Conservation (phyloP, 2,888 invertebrate species). For the Protonemura montana region DNA sequence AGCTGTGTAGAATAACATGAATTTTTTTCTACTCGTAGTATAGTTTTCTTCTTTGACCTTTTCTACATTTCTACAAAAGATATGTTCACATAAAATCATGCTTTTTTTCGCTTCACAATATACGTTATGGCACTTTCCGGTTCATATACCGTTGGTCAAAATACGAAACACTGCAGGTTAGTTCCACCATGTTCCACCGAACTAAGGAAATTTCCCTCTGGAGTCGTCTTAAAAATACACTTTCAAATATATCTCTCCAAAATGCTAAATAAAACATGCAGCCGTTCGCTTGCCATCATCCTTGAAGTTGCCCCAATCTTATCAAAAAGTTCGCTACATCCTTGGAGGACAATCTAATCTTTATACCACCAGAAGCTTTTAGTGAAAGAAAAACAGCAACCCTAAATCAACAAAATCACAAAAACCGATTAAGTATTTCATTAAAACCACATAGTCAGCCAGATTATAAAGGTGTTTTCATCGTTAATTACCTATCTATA, state of each 20-base stretch:
- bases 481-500: conserved; percentile 21
- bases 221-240: neutral
- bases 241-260: neutral
- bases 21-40: too few relatives aligned
- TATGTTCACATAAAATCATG: too few relatives aligned
- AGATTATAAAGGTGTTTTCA: neutral
- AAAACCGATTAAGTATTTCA: neutral
- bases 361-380: neutral
- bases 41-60: too few relatives aligned
- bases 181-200: neutral
- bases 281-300: neutral
- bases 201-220: neutral
- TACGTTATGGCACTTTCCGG: too few relatives aligned
- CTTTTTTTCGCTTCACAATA: too few relatives aligned
- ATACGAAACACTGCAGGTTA: too few relatives aligned
- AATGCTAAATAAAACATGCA: neutral
- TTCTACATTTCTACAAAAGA: too few relatives aligned
- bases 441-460: neutral
- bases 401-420: neutral
- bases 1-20: too few relatives aligned
- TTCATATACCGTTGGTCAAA: too few relatives aligned
- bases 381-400: neutral
- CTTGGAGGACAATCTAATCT: neutral
- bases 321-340: neutral
- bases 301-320: neutral